Conservation (phyloP, 2,113 vertebrate species). For the Nibea albiflora region DNA sequence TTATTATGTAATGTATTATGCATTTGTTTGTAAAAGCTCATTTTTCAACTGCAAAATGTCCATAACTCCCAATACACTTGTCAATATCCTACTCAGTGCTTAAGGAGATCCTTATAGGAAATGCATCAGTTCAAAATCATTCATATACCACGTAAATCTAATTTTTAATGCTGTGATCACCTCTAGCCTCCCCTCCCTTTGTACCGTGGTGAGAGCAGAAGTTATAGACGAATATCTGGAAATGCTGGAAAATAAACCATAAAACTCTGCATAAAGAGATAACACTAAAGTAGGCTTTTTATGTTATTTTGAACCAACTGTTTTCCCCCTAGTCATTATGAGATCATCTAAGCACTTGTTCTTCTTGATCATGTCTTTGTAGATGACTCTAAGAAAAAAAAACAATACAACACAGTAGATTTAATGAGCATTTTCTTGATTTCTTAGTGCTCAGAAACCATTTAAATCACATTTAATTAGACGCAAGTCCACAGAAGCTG, state of each 20-base stretch:
- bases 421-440: not conserved
- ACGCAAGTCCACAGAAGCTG: not conserved
- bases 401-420: not conserved
- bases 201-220: not conserved
- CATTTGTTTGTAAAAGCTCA: too few species aligned
- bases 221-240: not conserved
- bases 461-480: constrained; percentile 28
- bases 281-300: not conserved
- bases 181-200: not conserved
- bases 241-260: not conserved
- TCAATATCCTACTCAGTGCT: not conserved
- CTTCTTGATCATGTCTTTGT: not conserved
- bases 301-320: not conserved
- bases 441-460: not conserved
- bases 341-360: not conserved
- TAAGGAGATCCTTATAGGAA: not conserved
- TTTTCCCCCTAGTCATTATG: not conserved
- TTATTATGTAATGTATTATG: too few species aligned
- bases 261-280: not conserved
- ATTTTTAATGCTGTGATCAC: not conserved
- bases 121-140: not conserved
- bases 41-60: not conserved
- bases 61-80: not conserved
- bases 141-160: not conserved
- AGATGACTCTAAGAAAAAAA: not conserved